Evolutionary conservation across 2,113 vertebrate species (phyloP), one percentile per base, ranked within the genome.

Genomic region (Aix galericulata): DNA sequence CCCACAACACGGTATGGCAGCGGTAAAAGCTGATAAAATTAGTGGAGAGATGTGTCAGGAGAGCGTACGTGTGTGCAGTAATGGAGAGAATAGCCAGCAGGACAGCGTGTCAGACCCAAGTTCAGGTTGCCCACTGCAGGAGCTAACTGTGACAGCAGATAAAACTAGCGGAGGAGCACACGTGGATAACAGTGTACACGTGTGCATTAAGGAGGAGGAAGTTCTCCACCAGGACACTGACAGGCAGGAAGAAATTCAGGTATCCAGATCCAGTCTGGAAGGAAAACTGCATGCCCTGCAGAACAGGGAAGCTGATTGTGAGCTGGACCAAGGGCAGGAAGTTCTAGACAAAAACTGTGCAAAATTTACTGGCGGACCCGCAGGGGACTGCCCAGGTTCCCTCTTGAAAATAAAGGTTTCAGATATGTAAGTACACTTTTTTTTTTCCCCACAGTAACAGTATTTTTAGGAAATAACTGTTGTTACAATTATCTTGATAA

Each of bases 321-420:
- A 93, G 64, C 91, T 78, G 3, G 44, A 85, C 11, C 82, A 86
- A 46, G 92, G 81, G 60, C 96, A 66, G 72, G 95, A 96, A 50
- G 97, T 96, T 97, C 64, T 98, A 98, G 98, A 98, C 96, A 98
- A 98, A 95, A 96, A 97, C 38, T 97, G 97, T 95, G 97, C 97
- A 88, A 97, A 98, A 91, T 96, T 97, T 92, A 97, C 96, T 78
- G 98, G 97, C 25, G 69, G 88, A 82, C 96, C 98, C 62, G 63
- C 97, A 97, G 98, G 98, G 93, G 96, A 98, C 42, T 50, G 78
- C 4, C 84, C 98, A 85, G 53, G 91, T 91, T 95, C 92, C 31
- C 42, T 69, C 79, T 88, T 82, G 82, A 95, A 84, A 96, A 96
- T 96, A 96, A 97, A 97, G 55, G 95, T 91, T 94, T 96, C 98